Evolutionary conservation across 2,113 vertebrate genomes (phyloP).

Genomic region (Panurus biarmicus): DNA sequence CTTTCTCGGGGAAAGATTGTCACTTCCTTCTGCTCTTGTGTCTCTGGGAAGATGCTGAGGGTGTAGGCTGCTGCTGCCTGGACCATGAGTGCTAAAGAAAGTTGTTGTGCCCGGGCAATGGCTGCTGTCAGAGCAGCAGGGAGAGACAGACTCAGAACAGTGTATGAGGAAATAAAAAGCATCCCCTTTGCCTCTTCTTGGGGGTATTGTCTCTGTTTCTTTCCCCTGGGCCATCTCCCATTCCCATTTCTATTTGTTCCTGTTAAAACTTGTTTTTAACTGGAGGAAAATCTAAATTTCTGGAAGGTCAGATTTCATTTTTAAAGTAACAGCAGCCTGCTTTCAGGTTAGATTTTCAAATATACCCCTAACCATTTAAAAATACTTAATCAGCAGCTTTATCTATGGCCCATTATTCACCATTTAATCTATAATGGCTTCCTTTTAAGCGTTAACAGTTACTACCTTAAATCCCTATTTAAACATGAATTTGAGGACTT

Average conservation of each 20-base stretch:
- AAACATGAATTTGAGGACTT: background rate
- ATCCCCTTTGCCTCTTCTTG: background rate
- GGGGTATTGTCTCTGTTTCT: background rate
- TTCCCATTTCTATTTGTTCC: background rate
- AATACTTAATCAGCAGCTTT: slow-evolving; percentile 9
- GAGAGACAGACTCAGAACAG: background rate
- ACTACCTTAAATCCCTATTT: slow-evolving; percentile 30
- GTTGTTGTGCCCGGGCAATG: background rate
- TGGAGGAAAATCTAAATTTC: background rate
- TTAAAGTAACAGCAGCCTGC: background rate
- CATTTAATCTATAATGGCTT: background rate
- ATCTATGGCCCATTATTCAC: background rate
- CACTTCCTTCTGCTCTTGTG: background rate
- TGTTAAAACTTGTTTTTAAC: background rate
- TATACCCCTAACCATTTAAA: background rate
- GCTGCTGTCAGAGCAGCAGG: background rate
- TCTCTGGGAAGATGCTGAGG: background rate
- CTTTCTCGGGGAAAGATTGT: background rate
- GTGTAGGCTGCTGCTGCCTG: background rate
- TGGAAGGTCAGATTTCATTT: background rate
- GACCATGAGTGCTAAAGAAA: background rate
- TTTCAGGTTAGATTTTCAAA: background rate
- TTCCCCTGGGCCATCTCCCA: background rate
- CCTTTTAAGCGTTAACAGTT: background rate
- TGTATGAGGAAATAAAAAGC: background rate